A percentile compares a stretch with the other conserved stretches of the same genome.
Evolutionary conservation across 64 coral and sea anemone species (phyloP).

Genomic region (Astreopora myriophthalma): DNA sequence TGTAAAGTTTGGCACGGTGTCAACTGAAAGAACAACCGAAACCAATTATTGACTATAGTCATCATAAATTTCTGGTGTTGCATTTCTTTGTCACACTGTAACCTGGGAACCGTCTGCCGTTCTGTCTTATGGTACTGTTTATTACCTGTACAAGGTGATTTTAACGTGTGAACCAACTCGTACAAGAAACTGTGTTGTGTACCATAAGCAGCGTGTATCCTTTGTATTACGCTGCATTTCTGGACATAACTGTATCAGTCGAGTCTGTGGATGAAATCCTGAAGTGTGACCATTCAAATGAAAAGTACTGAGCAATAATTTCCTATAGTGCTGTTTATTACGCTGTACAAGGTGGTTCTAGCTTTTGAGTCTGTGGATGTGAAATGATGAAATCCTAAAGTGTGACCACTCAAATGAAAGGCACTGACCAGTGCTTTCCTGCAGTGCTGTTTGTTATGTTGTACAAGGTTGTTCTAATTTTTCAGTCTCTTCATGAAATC

Average conservation of each 20-base stretch:
- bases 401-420: background rate
- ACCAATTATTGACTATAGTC: too few relatives aligned
- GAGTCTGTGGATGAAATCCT: background rate
- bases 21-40: too few relatives aligned
- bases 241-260: too few relatives aligned
- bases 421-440: background rate
- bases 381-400: background rate
- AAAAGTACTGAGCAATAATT: background rate
- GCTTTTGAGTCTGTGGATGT: background rate
- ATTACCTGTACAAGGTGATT: too few relatives aligned
- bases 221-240: background rate
- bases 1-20: too few relatives aligned
- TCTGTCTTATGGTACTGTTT: too few relatives aligned
- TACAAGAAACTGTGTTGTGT: too few relatives aligned
- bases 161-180: too few relatives aligned
- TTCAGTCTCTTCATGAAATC: background rate
- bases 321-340: background rate
- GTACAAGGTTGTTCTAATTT: background rate
- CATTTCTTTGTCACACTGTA: too few relatives aligned
- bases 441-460: background rate
- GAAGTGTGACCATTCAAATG: background rate
- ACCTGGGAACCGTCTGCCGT: too few relatives aligned
- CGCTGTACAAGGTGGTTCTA: background rate
- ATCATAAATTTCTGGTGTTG: too few relatives aligned
- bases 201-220: too few relatives aligned